phyloP scores from a whole-genome alignment of 2,888 invertebrate genomes.

The Acleris cristana region DNA sequence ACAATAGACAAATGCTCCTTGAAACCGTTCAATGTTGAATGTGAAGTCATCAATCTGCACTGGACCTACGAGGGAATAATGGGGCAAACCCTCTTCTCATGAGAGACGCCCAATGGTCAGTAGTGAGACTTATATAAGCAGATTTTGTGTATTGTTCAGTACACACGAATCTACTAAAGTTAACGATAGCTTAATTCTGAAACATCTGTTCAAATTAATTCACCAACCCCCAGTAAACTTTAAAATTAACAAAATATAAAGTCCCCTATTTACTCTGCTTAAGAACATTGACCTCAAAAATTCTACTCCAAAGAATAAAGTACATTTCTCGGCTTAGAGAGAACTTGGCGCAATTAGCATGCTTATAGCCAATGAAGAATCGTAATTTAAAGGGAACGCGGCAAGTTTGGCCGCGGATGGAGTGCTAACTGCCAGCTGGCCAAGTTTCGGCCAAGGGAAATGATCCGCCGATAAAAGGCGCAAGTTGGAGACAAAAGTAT shows the following conservation, averaged over 20 bases:
- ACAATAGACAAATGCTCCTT: too few relatives aligned
- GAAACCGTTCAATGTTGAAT: too few relatives aligned
- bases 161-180: too few relatives aligned
- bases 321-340: conserved; percentile 3
- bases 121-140: too few relatives aligned
- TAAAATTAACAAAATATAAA: background rate
- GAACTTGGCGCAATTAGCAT: conserved; percentile 34
- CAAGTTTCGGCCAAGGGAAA: conserved; percentile 16
- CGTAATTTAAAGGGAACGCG: conserved; percentile 27
- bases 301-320: conserved; percentile 1
- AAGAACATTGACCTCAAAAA: conserved; percentile 1
- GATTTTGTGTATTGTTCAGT: too few relatives aligned
- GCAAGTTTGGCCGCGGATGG: conserved; percentile 28
- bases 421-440: conserved; percentile 28
- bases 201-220: too few relatives aligned
- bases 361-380: conserved; percentile 29
- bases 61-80: too few relatives aligned
- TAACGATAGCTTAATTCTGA: too few relatives aligned
- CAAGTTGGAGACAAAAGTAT: background rate
- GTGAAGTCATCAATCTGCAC: too few relatives aligned
- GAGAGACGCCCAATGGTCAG: too few relatives aligned
- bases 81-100: too few relatives aligned
- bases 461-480: background rate
- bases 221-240: too few relatives aligned
- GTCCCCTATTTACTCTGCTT: background rate